Evolutionary conservation across 2,797 vertebrate species (phyloP).

Genomic region (Lemur catta): DNA sequence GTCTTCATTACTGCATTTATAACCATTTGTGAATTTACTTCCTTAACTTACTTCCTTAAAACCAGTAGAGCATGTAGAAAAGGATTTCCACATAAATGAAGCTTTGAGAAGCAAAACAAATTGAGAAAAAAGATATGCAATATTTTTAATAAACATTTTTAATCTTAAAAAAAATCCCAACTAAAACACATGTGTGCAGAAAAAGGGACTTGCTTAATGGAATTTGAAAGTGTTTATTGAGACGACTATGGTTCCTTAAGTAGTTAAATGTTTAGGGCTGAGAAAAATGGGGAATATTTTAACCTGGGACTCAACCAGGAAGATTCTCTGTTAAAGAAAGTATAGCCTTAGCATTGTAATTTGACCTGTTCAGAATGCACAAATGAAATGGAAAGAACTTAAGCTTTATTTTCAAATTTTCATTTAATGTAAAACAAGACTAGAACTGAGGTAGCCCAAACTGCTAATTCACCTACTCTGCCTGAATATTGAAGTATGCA

Average conservation of each 20-base stretch:
- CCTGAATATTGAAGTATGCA: neutral
- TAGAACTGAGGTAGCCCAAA: neutral
- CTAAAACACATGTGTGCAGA: constrained; percentile 5
- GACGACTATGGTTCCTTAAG: neutral
- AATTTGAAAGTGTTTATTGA: constrained; percentile 16
- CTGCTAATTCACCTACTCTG: neutral
- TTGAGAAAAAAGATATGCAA: constrained; percentile 68
- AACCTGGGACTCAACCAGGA: neutral
- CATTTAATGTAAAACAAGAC: neutral
- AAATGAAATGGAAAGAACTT: neutral
- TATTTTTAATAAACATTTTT: constrained; percentile 71
- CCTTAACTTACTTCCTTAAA: constrained; percentile 83
- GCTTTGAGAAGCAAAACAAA: constrained; percentile 60
- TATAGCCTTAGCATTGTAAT: neutral
- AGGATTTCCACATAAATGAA: constrained; percentile 74
- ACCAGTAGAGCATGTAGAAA: constrained; percentile 68
- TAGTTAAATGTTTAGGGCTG: neutral
- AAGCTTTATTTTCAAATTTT: constrained; percentile 15
- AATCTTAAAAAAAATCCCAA: constrained; percentile 43
- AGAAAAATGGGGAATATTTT: constrained; percentile 10
- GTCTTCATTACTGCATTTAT: constrained; percentile 57
- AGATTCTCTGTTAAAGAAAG: neutral
- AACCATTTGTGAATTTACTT: constrained; percentile 59
- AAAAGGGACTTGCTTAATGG: constrained; percentile 30
- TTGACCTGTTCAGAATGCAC: neutral